Evolutionary conservation across 2,113 vertebrate species (phyloP).

Genomic region (Edolisoma coerulescens): DNA sequence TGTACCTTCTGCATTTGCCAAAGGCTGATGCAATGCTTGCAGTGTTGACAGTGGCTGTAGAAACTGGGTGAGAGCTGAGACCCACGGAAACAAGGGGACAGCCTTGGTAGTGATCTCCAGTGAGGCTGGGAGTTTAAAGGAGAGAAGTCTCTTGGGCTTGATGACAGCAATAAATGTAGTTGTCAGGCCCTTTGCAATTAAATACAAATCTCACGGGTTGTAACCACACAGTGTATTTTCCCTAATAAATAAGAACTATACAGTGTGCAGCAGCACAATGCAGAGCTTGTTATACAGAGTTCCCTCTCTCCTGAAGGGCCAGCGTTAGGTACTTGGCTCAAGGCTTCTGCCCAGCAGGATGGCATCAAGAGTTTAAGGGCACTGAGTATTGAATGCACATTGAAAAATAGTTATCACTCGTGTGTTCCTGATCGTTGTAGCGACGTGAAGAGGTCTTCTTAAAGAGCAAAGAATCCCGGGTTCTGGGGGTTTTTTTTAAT

Average conservation of each 20-base stretch:
- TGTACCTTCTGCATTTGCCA: background rate
- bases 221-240: background rate
- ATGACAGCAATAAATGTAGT: accelerated
- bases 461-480: accelerated
- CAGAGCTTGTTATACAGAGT: background rate
- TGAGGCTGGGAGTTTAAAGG: background rate
- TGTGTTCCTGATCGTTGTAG: background rate
- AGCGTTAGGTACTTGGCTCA: background rate
- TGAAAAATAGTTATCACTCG: background rate
- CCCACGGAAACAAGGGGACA: background rate
- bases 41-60: background rate
- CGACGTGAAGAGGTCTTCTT: accelerated
- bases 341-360: accelerated
- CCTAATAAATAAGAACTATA: background rate
- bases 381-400: background rate
- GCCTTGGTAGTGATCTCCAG: background rate
- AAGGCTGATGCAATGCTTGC: background rate
- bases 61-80: background rate
- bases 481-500: background rate
- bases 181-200: background rate
- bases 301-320: background rate
- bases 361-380: background rate
- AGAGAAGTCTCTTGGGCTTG: background rate
- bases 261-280: background rate
- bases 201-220: background rate